A percentile compares a stretch with the other conserved stretches of the same genome.
phyloP scores from a whole-genome alignment of 2,113 vertebrate genomes.

The Neolamprologus longior region DNA sequence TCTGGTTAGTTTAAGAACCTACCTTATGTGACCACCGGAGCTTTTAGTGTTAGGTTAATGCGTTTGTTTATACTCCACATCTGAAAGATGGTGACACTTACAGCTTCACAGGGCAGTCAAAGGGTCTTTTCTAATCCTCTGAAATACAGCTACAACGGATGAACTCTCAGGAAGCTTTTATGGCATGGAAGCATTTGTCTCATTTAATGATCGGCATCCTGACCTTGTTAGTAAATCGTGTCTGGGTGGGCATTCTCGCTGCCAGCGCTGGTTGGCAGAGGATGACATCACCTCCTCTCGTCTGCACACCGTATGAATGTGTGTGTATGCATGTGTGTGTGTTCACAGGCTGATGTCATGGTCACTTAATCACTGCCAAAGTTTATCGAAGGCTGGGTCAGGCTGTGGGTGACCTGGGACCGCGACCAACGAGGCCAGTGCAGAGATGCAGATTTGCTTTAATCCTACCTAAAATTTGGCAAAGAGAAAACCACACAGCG shows the following conservation, averaged over 20 bases:
- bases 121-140: neutral
- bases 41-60: constrained; percentile 11
- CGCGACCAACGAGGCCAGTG: neutral
- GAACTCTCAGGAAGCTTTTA: constrained; percentile 4
- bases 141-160: neutral
- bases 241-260: constrained; percentile 24
- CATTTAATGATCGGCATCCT: constrained; percentile 43
- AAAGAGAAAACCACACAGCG: neutral
- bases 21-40: neutral
- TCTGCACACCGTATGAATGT: constrained; percentile 13
- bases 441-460: constrained; percentile 8
- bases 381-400: neutral
- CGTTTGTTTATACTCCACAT: constrained; percentile 20
- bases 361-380: constrained; percentile 36
- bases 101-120: neutral
- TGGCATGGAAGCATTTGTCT: constrained; percentile 16
- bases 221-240: constrained; percentile 51
- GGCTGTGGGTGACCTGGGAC: neutral
- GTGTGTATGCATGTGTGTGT: neutral
- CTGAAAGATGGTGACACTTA: neutral
- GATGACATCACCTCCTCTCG: constrained; percentile 61
- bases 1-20: constrained; percentile 32
- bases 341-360: constrained; percentile 51
- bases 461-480: neutral
- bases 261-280: constrained; percentile 32